Base-by-base conservation (phyloP, 2,113 vertebrate genomes). In the Coptodon bakossiorum region DNA sequence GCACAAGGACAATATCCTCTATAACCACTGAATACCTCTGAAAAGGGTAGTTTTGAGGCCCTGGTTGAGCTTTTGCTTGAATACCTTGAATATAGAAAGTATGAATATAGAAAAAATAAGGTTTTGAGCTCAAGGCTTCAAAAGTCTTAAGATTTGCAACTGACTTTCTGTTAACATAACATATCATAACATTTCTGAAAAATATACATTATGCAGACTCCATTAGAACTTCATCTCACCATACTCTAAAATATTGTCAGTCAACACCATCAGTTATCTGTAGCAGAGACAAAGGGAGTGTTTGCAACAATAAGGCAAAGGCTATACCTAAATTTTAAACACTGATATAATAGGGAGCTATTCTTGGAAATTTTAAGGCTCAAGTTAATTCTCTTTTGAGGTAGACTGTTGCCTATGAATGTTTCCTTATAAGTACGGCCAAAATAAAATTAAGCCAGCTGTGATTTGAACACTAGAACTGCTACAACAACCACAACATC, bases 371-470 rank as follows among this genome's bases (percentile, higher is more conserved):
- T 1, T 66, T 87, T 53, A 83, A 86, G 12, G 16, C 27, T 17
- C 17, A 29, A 43, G 36, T 81, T 78, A 84, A 89, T 48, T 29
- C 6, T 50, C 38, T 43, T 34, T 1, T 31, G 7, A 90, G 81
- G 43, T 36, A 13, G 12, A 87, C 36, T 81, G 79, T 59, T 7
- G 22, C 38, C n/a, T 50, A 19, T 45, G 8, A 22, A 34, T 80
- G 50, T 52, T 80, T 2, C n/a, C 40, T 43, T 86, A 76, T 12
- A 48, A n/a, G 6, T 24, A 36, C 27, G 17, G 43, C 61, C 43
- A 61, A 80, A 84, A 29, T 78, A 73, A 61, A 83, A 83, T 91
- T 88, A 90, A 71, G 43, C 80, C 86, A 19, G 53, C 86, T 83
- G 40, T 34, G 61, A 87, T 87, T 91, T 90, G 84, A 90, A 38